A percentile compares a stretch with the other conserved stretches of the same genome.
phyloP scores from a whole-genome alignment of 2,797 vertebrate genomes.

The Arnoldichthys spilopterus region DNA sequence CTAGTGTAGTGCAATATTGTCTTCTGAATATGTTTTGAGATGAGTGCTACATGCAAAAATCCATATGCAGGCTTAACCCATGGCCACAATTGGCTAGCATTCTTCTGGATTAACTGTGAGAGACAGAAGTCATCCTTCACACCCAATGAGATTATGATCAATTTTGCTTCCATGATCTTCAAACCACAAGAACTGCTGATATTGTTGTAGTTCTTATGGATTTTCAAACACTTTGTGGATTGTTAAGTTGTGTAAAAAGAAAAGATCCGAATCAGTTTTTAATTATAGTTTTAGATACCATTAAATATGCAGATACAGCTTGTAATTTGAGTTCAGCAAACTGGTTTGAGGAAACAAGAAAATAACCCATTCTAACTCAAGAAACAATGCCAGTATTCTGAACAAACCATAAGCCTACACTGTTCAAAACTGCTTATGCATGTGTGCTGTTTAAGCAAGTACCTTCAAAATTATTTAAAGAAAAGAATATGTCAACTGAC shows the following conservation, averaged over 20 bases:
- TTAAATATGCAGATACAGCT: background rate
- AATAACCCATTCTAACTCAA: background rate
- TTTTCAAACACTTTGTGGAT: background rate
- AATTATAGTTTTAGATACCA: too few species aligned
- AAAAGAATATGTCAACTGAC: background rate
- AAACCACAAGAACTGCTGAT: background rate
- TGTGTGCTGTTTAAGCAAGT: background rate
- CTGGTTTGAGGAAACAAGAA: background rate
- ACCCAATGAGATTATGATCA: background rate
- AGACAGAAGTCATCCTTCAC: background rate
- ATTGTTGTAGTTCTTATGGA: background rate
- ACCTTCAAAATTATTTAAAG: constrained; percentile 6
- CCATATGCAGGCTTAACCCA: background rate
- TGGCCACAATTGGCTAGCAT: background rate
- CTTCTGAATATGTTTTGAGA: background rate
- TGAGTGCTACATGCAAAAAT: background rate
- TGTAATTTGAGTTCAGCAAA: background rate
- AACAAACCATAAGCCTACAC: background rate
- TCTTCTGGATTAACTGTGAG: background rate
- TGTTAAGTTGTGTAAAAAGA: constrained; percentile 18
- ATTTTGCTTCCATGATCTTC: background rate
- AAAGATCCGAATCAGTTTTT: too few species aligned
- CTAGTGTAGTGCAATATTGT: background rate
- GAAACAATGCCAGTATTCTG: background rate
- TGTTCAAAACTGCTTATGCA: background rate